These are phyloP conservation scores for Equus przewalskii DNA, from an alignment of 2,113 vertebrate species.

Conservation along the genomic window DNA sequence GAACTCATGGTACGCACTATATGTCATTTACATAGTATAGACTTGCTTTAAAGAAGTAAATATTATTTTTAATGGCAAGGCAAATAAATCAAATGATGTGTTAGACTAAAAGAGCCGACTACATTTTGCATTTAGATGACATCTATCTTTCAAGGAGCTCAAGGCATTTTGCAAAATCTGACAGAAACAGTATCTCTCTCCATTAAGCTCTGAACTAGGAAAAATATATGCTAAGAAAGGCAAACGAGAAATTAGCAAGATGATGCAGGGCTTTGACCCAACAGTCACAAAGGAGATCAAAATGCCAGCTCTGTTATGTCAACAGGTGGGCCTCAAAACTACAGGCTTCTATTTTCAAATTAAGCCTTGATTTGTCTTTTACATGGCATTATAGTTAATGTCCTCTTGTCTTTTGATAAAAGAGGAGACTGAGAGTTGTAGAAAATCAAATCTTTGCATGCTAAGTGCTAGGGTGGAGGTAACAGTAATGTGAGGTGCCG, in stretches of 20 bases:
- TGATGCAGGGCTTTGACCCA: background rate
- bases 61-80: background rate
- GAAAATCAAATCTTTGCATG: background rate
- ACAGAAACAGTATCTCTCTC: background rate
- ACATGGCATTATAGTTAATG: background rate
- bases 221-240: conserved; percentile 21
- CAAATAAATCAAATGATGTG: conserved; percentile 6
- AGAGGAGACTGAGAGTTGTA: background rate
- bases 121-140: conserved; percentile 31
- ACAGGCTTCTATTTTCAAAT: conserved; percentile 2
- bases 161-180: conserved; percentile 8
- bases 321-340: background rate
- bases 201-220: background rate
- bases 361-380: conserved; percentile 32
- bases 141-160: background rate
- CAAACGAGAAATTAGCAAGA: background rate
- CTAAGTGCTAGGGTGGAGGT: background rate
- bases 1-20: background rate
- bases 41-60: conserved; percentile 26
- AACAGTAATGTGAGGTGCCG: background rate
- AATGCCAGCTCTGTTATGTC: background rate
- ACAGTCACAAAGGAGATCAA: background rate
- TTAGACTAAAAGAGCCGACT: background rate
- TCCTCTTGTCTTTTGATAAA: background rate
- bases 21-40: background rate